A percentile compares a stretch with the other conserved stretches of the same genome.
Evolutionary conservation across 2,888 invertebrate species (phyloP).

Genomic region (Crossocerus cetratus): DNA sequence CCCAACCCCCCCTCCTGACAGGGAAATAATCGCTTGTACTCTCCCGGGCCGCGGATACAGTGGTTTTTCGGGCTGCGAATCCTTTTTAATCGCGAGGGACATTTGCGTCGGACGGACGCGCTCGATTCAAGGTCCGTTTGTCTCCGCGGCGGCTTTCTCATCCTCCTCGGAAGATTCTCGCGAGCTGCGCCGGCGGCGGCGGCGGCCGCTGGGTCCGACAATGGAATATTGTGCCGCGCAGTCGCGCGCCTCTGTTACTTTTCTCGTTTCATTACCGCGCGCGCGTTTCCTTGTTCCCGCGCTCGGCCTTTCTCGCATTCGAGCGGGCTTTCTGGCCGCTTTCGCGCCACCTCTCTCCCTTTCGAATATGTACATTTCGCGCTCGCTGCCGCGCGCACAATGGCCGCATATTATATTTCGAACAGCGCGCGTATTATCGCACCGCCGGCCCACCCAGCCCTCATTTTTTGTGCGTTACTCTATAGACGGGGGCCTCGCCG

Average conservation of each 20-base stretch:
- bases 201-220: background rate
- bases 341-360: no score
- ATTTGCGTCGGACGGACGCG: background rate
- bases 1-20: background rate
- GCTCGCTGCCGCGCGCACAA: background rate
- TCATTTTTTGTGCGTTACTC: background rate
- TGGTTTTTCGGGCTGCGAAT: background rate
- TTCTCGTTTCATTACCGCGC: conserved; percentile 3
- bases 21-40: background rate
- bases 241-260: background rate
- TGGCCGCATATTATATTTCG: background rate
- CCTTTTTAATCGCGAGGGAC: background rate
- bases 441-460: background rate
- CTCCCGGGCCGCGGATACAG: no score
- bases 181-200: background rate
- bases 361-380: no score
- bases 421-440: background rate
- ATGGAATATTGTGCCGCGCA: background rate
- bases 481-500: no score
- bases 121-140: background rate
- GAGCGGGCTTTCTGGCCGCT: no score
- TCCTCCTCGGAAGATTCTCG: background rate
- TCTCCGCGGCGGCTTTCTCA: background rate
- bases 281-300: background rate
- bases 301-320: no score